phyloP scores from a whole-genome alignment of 37 sponge, comb jelly and placozoan genomes.

The Theonella swinhoei region DNA sequence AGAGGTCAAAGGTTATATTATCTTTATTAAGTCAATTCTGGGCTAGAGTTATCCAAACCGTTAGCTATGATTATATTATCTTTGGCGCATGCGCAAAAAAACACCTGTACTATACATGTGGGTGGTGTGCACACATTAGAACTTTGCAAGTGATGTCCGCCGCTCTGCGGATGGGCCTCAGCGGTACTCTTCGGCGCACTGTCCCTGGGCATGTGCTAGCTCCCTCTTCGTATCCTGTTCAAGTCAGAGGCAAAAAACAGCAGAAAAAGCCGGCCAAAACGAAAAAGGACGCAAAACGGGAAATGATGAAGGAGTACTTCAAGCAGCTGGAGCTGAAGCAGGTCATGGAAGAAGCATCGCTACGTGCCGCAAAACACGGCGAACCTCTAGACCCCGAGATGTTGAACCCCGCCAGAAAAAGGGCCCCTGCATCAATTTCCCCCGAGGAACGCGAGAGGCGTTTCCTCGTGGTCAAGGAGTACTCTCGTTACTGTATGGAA shows the following conservation, averaged over 20 bases:
- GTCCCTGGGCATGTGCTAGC: neutral
- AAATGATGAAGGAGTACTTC: conserved; percentile 49
- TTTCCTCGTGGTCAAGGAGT: conserved; percentile 72
- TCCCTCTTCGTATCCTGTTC: neutral
- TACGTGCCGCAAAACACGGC: conserved; percentile 64
- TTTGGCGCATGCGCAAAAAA: too few species aligned
- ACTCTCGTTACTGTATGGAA: conserved; percentile 65
- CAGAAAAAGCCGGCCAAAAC: conserved; percentile 35
- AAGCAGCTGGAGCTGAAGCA: conserved; percentile 57
- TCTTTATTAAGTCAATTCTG: too few species aligned
- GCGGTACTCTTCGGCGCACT: neutral
- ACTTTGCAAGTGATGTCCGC: neutral
- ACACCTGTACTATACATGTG: too few species aligned
- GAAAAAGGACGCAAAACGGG: conserved; percentile 38
- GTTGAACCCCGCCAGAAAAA: conserved; percentile 84
- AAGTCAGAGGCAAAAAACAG: conserved; percentile 42
- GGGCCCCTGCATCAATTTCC: conserved; percentile 20
- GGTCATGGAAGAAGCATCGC: conserved; percentile 35
- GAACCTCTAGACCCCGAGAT: conserved; percentile 89
- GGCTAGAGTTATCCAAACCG: too few species aligned
- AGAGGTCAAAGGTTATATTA: too few species aligned
- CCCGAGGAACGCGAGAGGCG: conserved; percentile 67
- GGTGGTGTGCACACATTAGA: conserved; percentile 43
- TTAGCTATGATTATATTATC: too few species aligned
- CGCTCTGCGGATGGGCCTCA: neutral